Base-by-base conservation (phyloP, 2,113 vertebrate genomes). In the Sarotherodon lohbergeri region DNA sequence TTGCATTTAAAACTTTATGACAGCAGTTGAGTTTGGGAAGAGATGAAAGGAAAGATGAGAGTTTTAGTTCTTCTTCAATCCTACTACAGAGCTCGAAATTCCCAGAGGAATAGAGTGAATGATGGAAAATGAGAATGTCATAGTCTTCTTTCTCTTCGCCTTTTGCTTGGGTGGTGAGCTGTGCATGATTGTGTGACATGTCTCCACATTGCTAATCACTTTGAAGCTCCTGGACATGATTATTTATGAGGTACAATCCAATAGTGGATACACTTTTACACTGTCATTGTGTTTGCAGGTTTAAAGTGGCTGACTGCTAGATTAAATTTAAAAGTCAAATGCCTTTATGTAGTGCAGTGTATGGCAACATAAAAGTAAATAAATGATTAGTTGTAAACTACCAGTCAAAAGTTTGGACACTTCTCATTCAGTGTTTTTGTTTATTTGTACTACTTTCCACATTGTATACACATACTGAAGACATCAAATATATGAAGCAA, bases 271-370 rank as follows among this genome's bases (percentile, higher is more conserved):
- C 95, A 59, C 66, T 96, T 98, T 92, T 97, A 97, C 98, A 97
- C 97, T 97, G 95, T 97, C 97, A 98, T 98, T 97, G 97, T 97
- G 97, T 98, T 97, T 97, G 78, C 94, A 92, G 96, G 96, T 86
- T 88, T 95, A 97, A 98, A 97, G 95, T 88, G 95, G 96, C 96
- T 96, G 95, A 95, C 95, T 95, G 82, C 95, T 97, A 97, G 97
- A 98, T 98, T 97, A 95, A 97, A 98, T 98, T 98, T 98, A 97
- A 98, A 97, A 98, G 97, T 98, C 97, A 97, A 97, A 98, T 98
- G 24, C 16, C 76, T 90, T 83, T 57, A 82, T 88, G 57, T 50
- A 27, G 88, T 10, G 16, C 3, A 54, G 52, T 71, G 73, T 29
- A 36, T 80, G 82, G 10, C 1, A 84, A 80, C 57, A 24, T 32